Percentiles rank a stretch among this genome's conserved stretches.
Conservation (phyloP, 1,140 invertebrate species). For the Hyles vespertilio region DNA sequence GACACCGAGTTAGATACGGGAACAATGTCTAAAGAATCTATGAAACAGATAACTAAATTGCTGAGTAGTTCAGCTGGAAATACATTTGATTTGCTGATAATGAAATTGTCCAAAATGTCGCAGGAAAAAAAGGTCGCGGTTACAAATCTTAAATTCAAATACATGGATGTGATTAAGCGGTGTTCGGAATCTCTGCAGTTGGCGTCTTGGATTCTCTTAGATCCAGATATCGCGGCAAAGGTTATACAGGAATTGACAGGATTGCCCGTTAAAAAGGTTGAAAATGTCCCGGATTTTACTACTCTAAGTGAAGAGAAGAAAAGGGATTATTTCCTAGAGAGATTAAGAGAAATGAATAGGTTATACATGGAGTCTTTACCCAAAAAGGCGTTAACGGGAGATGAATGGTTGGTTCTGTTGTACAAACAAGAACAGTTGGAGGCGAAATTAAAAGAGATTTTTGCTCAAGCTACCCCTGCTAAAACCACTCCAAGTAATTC, state of each 20-base stretch:
- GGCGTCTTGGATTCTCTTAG: constrained; percentile 47
- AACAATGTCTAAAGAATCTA: constrained; percentile 39
- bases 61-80: constrained; percentile 48
- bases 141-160: constrained; percentile 60
- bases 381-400: constrained; percentile 51
- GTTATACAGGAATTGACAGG: constrained; percentile 56
- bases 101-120: constrained; percentile 54
- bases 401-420: constrained; percentile 67
- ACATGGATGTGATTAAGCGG: constrained; percentile 48
- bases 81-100: constrained; percentile 57
- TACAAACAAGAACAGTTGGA: constrained; percentile 62
- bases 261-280: constrained; percentile 40
- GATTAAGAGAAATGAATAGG: constrained; percentile 57
- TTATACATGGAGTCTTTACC: constrained; percentile 58
- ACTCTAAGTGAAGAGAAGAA: constrained; percentile 41
- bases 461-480: constrained; percentile 34
- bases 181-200: constrained; percentile 55
- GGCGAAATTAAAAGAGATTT: constrained; percentile 50
- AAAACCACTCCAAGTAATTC: constrained; percentile 26
- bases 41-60: constrained; percentile 52
- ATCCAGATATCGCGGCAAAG: constrained; percentile 52
- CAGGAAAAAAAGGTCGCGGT: constrained; percentile 49
- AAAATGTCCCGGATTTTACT: constrained; percentile 47
- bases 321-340: constrained; percentile 52
- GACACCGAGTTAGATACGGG: constrained; percentile 40